Percentiles rank a stretch among this genome's conserved stretches.
phyloP scores from a whole-genome alignment of 2,113 vertebrate species.

The Halichoerus grypus region DNA sequence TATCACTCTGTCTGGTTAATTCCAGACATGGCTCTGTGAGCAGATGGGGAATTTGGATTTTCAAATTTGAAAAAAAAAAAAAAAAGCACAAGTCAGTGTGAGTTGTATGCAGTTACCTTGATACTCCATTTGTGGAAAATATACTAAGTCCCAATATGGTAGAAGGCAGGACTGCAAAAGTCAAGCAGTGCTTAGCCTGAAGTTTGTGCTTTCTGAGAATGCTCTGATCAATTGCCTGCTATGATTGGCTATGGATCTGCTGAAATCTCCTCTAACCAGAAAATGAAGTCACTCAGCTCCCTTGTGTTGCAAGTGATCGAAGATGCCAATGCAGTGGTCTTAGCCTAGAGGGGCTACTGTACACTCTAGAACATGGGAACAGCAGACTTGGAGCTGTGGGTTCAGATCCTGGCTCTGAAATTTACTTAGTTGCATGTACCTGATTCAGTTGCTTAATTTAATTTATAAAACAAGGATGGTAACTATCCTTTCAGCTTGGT shows the following conservation, averaged over 20 bases:
- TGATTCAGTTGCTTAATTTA: background rate
- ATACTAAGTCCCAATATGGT: background rate
- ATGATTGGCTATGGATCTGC: background rate
- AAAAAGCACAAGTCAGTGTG: slow-evolving; percentile 77
- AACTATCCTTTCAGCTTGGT: background rate
- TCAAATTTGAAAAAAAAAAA: slow-evolving; percentile 54
- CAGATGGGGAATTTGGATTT: slow-evolving; percentile 78
- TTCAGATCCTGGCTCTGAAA: background rate
- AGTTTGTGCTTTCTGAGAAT: slow-evolving; percentile 22
- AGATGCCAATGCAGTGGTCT: background rate
- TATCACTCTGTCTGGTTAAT: slow-evolving; percentile 75
- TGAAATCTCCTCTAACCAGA: slow-evolving; percentile 22
- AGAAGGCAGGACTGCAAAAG: background rate
- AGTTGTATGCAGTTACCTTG: slow-evolving; percentile 70
- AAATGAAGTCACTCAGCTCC: background rate
- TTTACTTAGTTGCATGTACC: background rate
- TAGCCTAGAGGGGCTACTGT: background rate
- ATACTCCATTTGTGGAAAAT: slow-evolving; percentile 65
- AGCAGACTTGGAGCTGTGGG: too few relatives aligned
- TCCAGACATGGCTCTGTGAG: slow-evolving; percentile 73
- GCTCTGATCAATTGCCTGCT: background rate
- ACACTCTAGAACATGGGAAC: too few relatives aligned
- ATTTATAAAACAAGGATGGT: background rate
- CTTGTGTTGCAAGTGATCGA: background rate
- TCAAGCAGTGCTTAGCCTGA: background rate